Evolutionary conservation across 2,113 vertebrate genomes (phyloP), one percentile per base, ranked within the genome.

Genomic region (Hiodon alosoides): DNA sequence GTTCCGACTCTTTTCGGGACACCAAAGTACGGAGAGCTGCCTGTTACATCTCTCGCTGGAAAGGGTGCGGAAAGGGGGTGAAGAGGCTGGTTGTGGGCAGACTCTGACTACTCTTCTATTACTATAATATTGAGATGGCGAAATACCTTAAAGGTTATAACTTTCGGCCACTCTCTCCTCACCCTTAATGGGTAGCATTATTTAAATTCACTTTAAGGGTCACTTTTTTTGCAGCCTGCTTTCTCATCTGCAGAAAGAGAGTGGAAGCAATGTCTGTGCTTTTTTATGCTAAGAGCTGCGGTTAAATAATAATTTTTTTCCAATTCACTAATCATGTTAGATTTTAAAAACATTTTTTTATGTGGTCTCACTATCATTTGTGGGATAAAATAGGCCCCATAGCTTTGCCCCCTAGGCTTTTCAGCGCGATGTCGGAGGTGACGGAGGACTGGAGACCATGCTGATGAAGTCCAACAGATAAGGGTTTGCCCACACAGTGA

Each of bases 171-270:
- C 76, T 71, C 53, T n/a, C 52, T 3, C 66, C 51, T 47, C 31
- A 3, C 14, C n/a, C 76, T 61, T 55, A 31, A 71, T 81, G 79
- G 80, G 81, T 83, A 55, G 79, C 70, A 82, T 78, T 7, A 17
- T 77, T 78, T 79, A 47, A 53, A 59, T 68, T 84, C 80, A 82
- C 79, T 77, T 84, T 86, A 81, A 73, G 74, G 75, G 60, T 48
- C 2, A 31, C 5, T 2, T 58, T 2, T 47, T 47, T 46, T n/a
- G 54, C 9, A 31, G 53, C 14, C 46, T 8, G 9, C 51, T 17
- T 54, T 14, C 62, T 72, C 57, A 68, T 65, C 55, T 67, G 53
- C 73, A 9, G 64, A 13, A 48, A 74, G 53, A 54, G 8, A 67
- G 52, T 11, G 50, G 48, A 47, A 52, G 48, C 50, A 16, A 7